A percentile compares a stretch with the other conserved stretches of the same genome.
phyloP scores from a whole-genome alignment of 2,113 vertebrate genomes.

The Rhea americana region DNA sequence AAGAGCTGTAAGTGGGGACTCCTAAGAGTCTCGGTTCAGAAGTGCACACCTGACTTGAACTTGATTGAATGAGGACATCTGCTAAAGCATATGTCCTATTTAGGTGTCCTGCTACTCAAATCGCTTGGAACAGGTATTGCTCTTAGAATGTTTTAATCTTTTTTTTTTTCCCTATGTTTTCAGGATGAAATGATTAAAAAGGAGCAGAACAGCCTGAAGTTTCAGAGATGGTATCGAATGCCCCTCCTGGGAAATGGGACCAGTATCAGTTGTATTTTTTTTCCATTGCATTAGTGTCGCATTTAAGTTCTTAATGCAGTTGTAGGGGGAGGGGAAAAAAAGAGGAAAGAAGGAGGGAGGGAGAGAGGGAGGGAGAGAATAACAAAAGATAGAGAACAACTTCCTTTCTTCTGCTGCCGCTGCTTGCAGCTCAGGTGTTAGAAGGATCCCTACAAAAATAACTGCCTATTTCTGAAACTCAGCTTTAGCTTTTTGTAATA shows the following conservation, averaged over 20 bases:
- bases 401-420: background rate
- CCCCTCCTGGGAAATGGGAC: background rate
- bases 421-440: background rate
- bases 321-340: background rate
- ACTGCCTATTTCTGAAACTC: background rate
- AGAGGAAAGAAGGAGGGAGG: accelerated
- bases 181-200: background rate
- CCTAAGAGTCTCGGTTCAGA: background rate
- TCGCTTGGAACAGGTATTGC: background rate
- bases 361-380: background rate
- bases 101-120: background rate
- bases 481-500: background rate
- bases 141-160: background rate
- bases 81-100: background rate
- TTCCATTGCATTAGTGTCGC: background rate
- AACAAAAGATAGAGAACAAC: background rate
- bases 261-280: background rate
- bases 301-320: background rate
- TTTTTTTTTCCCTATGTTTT: background rate
- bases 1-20: background rate
- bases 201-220: background rate
- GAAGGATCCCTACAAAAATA: background rate
- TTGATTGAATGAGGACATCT: too few species aligned
- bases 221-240: background rate
- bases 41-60: background rate